phyloP scores from a whole-genome alignment of 2,797 vertebrate species.

The Syngnathus rostellatus region DNA sequence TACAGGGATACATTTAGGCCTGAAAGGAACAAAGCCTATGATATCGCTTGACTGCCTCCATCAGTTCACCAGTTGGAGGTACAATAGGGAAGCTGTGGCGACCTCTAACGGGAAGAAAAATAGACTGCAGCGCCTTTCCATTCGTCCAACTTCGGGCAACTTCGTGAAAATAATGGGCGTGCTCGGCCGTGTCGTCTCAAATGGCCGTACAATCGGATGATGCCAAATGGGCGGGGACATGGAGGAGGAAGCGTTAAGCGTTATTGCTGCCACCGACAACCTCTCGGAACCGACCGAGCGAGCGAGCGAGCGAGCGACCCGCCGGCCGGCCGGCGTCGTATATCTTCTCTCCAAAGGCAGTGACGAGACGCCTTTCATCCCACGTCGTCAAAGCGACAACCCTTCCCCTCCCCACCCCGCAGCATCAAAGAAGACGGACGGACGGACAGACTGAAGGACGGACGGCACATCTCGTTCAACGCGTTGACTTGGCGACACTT shows the following conservation, averaged over 20 bases:
- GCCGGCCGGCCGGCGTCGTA: conserved; percentile 21
- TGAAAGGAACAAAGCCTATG: not conserved
- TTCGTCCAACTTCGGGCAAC: conserved; percentile 6
- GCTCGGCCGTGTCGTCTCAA: conserved; percentile 18
- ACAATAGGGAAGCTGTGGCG: not conserved
- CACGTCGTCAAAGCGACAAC: not conserved
- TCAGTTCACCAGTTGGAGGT: not conserved
- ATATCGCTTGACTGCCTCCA: not conserved
- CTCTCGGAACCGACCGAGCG: no score
- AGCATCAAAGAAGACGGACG: not conserved
- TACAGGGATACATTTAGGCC: not conserved
- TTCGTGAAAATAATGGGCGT: conserved; percentile 48
- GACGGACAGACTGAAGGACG: no score
- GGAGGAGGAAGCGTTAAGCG: conserved; percentile 50
- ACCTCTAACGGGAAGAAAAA: no score
- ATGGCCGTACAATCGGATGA: conserved; percentile 66
- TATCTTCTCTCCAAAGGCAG: conserved; percentile 3
- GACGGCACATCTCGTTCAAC: not conserved
- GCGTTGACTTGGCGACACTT: conserved; percentile 1
- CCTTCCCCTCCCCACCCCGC: not conserved
- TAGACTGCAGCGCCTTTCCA: no score
- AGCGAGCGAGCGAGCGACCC: no score
- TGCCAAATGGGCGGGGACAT: conserved; percentile 66
- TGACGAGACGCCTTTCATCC: not conserved
- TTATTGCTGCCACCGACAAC: not conserved